Evolutionary conservation across 92 coral and sea anemone species (phyloP), one percentile per base, ranked within the genome.

Genomic region (Phenganax marumi): DNA sequence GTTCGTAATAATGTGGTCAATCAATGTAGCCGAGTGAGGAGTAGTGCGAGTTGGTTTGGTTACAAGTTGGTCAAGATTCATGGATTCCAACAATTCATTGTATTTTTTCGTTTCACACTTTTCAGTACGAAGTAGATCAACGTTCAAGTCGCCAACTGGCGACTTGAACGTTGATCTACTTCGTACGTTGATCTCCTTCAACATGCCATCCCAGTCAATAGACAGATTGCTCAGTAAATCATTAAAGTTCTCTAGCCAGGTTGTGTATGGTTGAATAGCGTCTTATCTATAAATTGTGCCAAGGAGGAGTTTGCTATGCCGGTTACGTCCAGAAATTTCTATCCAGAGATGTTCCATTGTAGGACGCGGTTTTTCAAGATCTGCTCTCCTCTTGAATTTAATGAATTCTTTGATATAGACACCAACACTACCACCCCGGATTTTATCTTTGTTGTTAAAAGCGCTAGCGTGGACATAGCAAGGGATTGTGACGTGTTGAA

Each of bases 1-100:
- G 78, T 68, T 52, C 70, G 66, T 81, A 23, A 81, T 70, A 52
- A 81, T 82, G 47, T 82, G 86, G 46, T 82, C 86, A 56, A 72
- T 82, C 48, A 82, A 76, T 72, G 86, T 82, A 10, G 56, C 68
- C 12, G 80, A 82, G 60, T 71, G 33, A 62, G 1, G 58, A 55
- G 80, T 66, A 13, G 78, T 68, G 51, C 85, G 85, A 8, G 82
- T 77, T 77, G 82, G 52, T 70, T 81, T 70, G 25, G 85, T 70
- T 68, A 81, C 85, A 51, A 68, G 65, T 26, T 81, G 85, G 21
- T 58, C 76, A 13, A 81, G 46, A 56, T 22, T 73, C 10, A 48
- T 16, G 2, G 78, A 47, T 22, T 46, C 55, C 24, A 73, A 52
- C 1, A 47, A 39, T 18, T 77, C 55, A 7, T 43, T 25, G 11